Base-by-base conservation (phyloP, 2,113 vertebrate species). In the Prinia subflava region DNA sequence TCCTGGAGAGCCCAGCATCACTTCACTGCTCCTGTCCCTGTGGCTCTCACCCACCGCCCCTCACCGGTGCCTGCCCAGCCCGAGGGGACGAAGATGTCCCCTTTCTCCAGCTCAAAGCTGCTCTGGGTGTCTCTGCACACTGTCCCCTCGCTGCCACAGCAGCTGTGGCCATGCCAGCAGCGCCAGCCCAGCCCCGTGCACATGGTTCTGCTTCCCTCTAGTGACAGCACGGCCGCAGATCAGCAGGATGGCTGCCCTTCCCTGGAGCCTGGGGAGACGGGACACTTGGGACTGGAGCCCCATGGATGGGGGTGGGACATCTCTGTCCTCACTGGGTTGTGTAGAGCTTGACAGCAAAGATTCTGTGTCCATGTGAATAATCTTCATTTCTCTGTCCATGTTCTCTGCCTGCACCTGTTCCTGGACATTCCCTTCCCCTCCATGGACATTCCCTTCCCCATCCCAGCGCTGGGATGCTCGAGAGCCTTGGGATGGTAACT, bases 161-260 rank as follows among this genome's bases (percentile, higher is more conserved):
- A 33, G 82, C 39, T 7, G 53, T 9, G 80, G 19, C 23, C 37
- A 9, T 23, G 65, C 60, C 90, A 81, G 46, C 57, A 13, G 28
- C 1, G 46, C 73, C 33, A 15, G 31, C 25, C 8, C 71, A 31
- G 63, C 67, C 27, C 70, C 1, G 3, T 24, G 71, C 59, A 55
- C 83, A 30, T 3, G 88, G 68, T 15, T 97, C 88, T 97, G 96
- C 94, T 81, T 94, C 96, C 95, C 94, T 90, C 96, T 96, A 95
- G 95, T 87, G 96, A 92, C 96, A 78, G 52, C 7, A 13, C 5
- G 63, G 85, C 30, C 16, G 15, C 83, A 35, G 62, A 53, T 7
- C 74, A 13, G n/a, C 20, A 33, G 47, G 15, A 39, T 0, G 3
- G 1, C 31, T 11, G 44, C 33, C 63, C 52, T 22, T 35, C 65